Evolutionary conservation across 1,140 invertebrate species (phyloP).

Genomic region (Psilanteris sp.): DNA sequence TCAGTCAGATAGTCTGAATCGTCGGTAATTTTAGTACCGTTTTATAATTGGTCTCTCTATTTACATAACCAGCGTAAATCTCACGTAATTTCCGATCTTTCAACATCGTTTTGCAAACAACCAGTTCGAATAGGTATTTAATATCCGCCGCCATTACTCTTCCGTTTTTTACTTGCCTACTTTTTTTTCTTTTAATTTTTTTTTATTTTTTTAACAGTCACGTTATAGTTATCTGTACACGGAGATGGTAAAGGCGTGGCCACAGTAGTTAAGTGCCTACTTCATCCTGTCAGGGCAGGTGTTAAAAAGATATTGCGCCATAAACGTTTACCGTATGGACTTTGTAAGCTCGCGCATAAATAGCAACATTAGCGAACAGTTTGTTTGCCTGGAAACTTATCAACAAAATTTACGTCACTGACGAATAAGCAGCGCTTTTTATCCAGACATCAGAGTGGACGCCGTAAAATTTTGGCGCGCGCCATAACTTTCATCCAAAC

Average conservation of each 20-base stretch:
- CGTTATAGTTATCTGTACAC: constrained; percentile 43
- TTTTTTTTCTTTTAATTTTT: background rate
- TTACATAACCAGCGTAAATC: constrained; percentile 54
- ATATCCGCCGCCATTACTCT: constrained; percentile 36
- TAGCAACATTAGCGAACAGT: constrained; percentile 55
- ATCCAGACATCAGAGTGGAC: background rate
- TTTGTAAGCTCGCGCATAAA: constrained; percentile 51
- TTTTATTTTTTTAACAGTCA: too few species aligned
- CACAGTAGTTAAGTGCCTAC: constrained; percentile 58
- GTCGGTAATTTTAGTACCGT: constrained; percentile 23
- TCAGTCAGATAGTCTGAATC: constrained; percentile 18
- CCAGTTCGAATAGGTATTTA: constrained; percentile 41
- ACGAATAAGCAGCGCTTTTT: constrained; percentile 23
- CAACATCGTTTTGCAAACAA: constrained; percentile 43
- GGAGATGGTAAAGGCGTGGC: constrained; percentile 55
- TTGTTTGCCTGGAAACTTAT: constrained; percentile 55
- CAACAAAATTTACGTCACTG: constrained; percentile 40
- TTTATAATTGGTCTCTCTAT: constrained; percentile 45
- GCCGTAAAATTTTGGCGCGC: constrained; percentile 4
- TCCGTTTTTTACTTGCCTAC: constrained; percentile 13
- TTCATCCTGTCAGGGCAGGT: constrained; percentile 61
- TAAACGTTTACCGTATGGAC: constrained; percentile 59
- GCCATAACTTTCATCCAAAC: constrained; percentile 12
- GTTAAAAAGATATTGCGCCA: constrained; percentile 62
- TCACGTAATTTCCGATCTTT: constrained; percentile 46